Evolutionary conservation across 2,113 vertebrate species (phyloP), one percentile per base, ranked within the genome.

Genomic region (Pipa parva): DNA sequence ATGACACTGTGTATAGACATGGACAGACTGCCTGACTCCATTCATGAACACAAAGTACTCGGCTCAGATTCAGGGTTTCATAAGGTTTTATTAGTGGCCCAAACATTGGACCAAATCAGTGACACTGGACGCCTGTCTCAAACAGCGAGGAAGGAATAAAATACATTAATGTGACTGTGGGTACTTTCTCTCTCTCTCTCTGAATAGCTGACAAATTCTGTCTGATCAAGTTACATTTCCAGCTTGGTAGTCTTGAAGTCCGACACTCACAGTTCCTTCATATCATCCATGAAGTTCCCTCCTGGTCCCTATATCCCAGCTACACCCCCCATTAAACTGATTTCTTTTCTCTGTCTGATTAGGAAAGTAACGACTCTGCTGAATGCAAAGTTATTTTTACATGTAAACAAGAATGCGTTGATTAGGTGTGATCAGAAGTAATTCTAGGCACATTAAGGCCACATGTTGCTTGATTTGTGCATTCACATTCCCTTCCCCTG

Each of bases 11-110:
- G 80, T 74, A 67, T 70, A 71, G 49, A 80, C n/a, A 75, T 21
- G 84, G 83, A 86, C 87, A 93, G 91, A 91, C 88, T 88, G 78
- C 69, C 88, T 88, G 90, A 90, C 88, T 93, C 90, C 90, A 85
- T 74, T 55, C 54, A 0, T 3, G 71, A 73, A 59, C 73, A 52
- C 73, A 83, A 76, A 88, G 81, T 78, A 76, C 82, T 83, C 71
- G 12, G 31, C 74, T 81, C 12, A 11, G 75, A 70, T 72, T 45
- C 59, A 52, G 8, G 59, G 73, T 80, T 77, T 81, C 51, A 50
- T 73, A 72, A 61, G 78, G 79, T 76, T n/a, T n/a, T 83, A 79
- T 90, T 87, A 81, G 77, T 80, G 83, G 83, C 74, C 81, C 76
- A 71, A 79, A 82, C 80, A 79, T 82, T 63, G 81, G 77, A 85